Conservation (phyloP, 2,888 invertebrate genomes). For the Cordilura impudica region DNA sequence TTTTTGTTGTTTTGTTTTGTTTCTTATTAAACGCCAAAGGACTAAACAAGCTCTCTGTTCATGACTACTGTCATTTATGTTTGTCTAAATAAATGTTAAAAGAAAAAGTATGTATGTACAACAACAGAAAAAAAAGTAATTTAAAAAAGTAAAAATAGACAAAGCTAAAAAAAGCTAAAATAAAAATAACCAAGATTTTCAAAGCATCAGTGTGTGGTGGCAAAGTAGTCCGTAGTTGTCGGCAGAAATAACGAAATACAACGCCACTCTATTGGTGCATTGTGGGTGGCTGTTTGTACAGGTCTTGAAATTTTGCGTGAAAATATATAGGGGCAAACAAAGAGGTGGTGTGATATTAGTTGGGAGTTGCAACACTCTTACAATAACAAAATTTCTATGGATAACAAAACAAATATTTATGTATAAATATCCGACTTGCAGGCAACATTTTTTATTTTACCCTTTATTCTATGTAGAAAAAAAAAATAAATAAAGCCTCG, state of each 20-base stretch:
- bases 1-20: neutral
- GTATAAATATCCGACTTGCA: neutral
- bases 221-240: neutral
- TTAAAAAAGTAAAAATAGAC: constrained; percentile 14
- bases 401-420: neutral
- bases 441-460: neutral
- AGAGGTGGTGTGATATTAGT: neutral
- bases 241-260: neutral
- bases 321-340: neutral
- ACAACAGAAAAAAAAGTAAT: constrained; percentile 5
- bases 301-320: neutral
- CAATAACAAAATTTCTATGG: neutral
- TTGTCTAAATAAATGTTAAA: neutral
- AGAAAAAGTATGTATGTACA: neutral
- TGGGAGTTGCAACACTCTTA: neutral
- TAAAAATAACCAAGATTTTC: neutral
- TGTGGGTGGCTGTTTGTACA: neutral
- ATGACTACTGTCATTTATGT: constrained; percentile 4
- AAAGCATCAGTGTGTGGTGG: constrained; percentile 4
- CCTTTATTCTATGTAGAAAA: too few relatives aligned
- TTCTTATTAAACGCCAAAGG: neutral
- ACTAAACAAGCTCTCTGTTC: constrained; percentile 11
- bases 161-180: constrained; percentile 11
- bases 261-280: neutral
- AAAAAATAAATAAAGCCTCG: too few relatives aligned